Base-by-base conservation (phyloP, 2,888 invertebrate species). In the Nemotelus nigrinus region DNA sequence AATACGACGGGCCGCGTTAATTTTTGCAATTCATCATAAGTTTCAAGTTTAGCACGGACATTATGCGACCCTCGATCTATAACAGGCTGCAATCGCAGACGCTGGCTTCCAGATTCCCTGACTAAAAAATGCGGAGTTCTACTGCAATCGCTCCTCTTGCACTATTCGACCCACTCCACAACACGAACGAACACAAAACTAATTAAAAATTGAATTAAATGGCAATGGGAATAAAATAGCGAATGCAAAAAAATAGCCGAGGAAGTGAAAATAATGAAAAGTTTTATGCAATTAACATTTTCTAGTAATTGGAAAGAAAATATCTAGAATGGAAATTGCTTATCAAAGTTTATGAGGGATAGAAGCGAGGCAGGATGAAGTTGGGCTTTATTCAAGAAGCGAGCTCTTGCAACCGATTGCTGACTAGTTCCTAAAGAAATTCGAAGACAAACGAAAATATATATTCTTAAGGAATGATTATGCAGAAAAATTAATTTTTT, bases 161-260 rank as follows among this genome's bases (percentile, higher is more conserved):
- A 25, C 25, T 25, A 25, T 25, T 57, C 57, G 10, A 57, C 8
- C 67, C 10, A 67, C 10, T 48, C 67, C 50, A 57, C 8, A 43
- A 43, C 45, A 1, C 47, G 39, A 70, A 72, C 72, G 47, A 58
- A 58, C 58, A 43, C 47, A 72, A 72, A 72, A 72, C 72, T 57
- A 72, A 72, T 72, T 72, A 72, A 58, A 72, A 72, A 72, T 72
- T 72, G 45, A 72, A 72, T 72, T 57, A 72, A 72, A 70, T 70
- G 70, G 70, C 53, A 70, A 70, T 70, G 70, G 70, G 55, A 70
- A 25, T 53, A 70, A 70, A 70, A 39, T 41, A 25, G 8, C 68
- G 50, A 25, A 25, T 25, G 45, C 25, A 47, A 58, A 58, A 72
- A 72, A 72, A 44, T 5, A 45, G 43, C 53, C 43, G 7, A 3